A percentile compares a stretch with the other conserved stretches of the same genome.
Conservation (phyloP, 2,113 vertebrate genomes). For the Salvator merianae region DNA sequence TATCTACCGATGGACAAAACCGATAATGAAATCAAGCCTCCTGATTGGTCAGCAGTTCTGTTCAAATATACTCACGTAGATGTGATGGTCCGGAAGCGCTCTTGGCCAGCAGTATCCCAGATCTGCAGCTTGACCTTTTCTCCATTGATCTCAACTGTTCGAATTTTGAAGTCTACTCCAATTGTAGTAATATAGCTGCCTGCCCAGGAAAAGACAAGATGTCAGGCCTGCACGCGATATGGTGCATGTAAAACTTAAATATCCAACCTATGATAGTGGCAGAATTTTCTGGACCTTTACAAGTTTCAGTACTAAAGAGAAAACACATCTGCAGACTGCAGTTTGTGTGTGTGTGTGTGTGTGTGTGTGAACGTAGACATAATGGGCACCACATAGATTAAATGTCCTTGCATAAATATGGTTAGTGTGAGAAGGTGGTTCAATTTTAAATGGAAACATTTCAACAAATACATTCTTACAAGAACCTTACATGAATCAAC, state of each 20-base stretch:
- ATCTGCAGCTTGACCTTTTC: constrained; percentile 99
- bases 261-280: too few relatives aligned
- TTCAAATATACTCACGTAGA: constrained; percentile 87
- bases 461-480: too few relatives aligned
- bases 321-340: not conserved
- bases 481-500: too few relatives aligned
- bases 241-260: not conserved
- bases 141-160: constrained; percentile 97
- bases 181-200: constrained; percentile 99
- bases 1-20: not conserved
- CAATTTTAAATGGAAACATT: too few relatives aligned
- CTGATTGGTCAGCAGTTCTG: not conserved
- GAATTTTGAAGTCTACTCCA: constrained; percentile 98
- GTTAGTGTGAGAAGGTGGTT: too few relatives aligned
- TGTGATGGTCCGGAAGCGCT: constrained; percentile 97
- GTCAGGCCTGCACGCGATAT: too few relatives aligned
- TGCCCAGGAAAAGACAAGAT: constrained; percentile 53
- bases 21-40: not conserved
- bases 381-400: too few relatives aligned
- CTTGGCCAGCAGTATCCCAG: constrained; percentile 98
- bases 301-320: not conserved
- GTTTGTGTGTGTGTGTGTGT: too few relatives aligned
- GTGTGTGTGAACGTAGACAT: too few relatives aligned
- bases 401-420: too few relatives aligned
- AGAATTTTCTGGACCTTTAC: not conserved